Base-by-base conservation (phyloP, 2,113 vertebrate genomes). In the Onychorhynchus coronatus region DNA sequence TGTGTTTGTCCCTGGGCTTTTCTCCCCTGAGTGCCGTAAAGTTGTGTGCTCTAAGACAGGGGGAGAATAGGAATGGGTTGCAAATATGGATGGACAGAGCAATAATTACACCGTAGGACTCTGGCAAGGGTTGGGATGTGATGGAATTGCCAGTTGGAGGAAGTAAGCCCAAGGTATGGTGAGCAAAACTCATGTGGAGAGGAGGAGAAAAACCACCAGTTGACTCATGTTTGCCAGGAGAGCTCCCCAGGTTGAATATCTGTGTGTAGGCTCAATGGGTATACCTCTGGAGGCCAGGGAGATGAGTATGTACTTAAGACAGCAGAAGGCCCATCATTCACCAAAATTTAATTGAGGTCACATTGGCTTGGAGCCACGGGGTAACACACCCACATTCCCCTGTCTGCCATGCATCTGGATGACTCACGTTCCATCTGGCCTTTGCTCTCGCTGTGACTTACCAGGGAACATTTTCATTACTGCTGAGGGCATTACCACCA, bases 381-480 rank as follows among this genome's bases (percentile, higher is more conserved):
- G 59, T 83, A 71, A 92, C 94, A 95, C 94, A 91, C 95, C 91
- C 91, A 92, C 85, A 88, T 96, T 97, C 93, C 78, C 91, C 41
- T 84, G 83, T 89, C 89, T 92, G 73, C 87, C 0, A 0, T 61
- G 28, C 53, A 68, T 61, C 41, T 59, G 56, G n/a, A 63, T 96
- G 94, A 95, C 52, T 95, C 95, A 96, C 4, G 0, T 91, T 93
- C 31, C 0, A 8, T 92, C 95, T 96, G 84, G 80, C 87, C 61
- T 88, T 85, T 6, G 0, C 92, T 95, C 62, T 37, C 47, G 19
- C 80, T 4, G 8, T 87, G 72, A 58, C 72, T 93, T 82, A 70
- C 8, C 1, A 12, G 65, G 50, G 61, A 46, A 33, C 9, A 2
- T 88, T 94, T 76, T 73, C 25, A 12, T 90, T 93, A 39, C 46